Evolutionary conservation across 2,888 invertebrate species (phyloP), one percentile per base, ranked within the genome.

Genomic region (Digitonthophagus gazella): DNA sequence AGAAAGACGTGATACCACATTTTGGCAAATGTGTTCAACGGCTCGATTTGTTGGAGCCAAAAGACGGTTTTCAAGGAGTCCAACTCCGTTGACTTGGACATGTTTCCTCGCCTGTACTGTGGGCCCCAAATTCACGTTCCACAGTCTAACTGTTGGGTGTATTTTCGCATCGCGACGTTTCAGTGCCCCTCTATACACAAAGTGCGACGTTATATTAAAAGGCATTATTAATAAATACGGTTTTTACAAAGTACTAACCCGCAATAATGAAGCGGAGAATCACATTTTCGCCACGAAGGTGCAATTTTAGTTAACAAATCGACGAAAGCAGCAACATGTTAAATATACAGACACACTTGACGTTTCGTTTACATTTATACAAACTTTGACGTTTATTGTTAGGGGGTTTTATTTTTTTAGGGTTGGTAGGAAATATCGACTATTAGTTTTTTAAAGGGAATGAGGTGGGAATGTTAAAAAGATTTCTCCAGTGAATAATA

Each of bases 1-100:
- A 97, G 86, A 85, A 97, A 97, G 81, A 97, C 92, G 80, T 96
- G 93, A 83, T 96, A 97, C 97, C 97, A 97, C 93, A 97, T 97
- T 84, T 96, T 96, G 85, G 90, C 85, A 86, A 93, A 90, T 71
- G 89, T 90, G 81, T 89, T 88, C 75, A 91, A 84, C 69, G 88
- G 78, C 74, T 81, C 80, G 67, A 78, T 76, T 72, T 82, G 80
- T 72, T 80, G 80, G 58, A 81, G 75, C 78, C 80, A 78, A 72
- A 83, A 76, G 75, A 81, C 81, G 28, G 78, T 77, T 72, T 78
- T 75, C 72, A 81, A 73, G 68, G 82, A 79, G 72, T 81, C 81
- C 77, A 81, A 71, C 72, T 77, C 79, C 66, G 75, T 75, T 67
- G 74, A 75, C 72, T 75, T 77, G 71, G 77, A 77, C 77, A 79